Evolutionary conservation across 2,888 invertebrate species (phyloP).

Genomic region (Clitarchus hookeri): DNA sequence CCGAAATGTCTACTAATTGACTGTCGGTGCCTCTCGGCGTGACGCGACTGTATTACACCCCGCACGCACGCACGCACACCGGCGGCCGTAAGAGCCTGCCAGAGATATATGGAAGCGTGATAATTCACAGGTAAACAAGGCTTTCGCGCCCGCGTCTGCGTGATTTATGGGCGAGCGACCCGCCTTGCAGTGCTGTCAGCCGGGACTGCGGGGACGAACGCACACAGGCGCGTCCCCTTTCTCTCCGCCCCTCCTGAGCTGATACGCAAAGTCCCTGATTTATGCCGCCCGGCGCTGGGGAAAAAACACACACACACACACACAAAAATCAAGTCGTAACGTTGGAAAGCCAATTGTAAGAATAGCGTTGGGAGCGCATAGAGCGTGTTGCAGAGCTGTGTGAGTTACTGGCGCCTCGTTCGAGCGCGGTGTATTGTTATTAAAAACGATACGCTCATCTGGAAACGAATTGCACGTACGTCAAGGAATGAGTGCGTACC

Average conservation of each 20-base stretch:
- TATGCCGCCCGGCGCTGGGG: neutral
- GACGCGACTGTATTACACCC: neutral
- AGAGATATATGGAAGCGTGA: neutral
- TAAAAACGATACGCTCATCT: neutral
- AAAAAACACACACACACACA: neutral
- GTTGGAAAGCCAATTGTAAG: neutral
- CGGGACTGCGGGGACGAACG: neutral
- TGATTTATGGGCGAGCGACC: neutral
- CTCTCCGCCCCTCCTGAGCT: neutral
- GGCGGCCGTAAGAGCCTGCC: neutral
- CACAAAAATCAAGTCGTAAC: neutral
- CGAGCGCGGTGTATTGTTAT: neutral
- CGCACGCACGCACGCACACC: neutral
- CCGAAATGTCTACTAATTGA: neutral
- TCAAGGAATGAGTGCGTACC: too few relatives aligned
- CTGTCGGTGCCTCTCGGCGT: neutral
- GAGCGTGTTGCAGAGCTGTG: neutral
- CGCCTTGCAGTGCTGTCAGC: neutral
- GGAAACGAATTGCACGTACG: too few relatives aligned
- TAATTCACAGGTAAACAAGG: constrained; percentile 14
- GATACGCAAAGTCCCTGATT: neutral
- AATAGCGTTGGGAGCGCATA: neutral
- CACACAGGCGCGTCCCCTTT: neutral
- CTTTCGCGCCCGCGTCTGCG: neutral
- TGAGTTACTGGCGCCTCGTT: neutral